Base-by-base conservation (phyloP, 2,888 invertebrate species). In the Spatulosminthurus flaviceps region DNA sequence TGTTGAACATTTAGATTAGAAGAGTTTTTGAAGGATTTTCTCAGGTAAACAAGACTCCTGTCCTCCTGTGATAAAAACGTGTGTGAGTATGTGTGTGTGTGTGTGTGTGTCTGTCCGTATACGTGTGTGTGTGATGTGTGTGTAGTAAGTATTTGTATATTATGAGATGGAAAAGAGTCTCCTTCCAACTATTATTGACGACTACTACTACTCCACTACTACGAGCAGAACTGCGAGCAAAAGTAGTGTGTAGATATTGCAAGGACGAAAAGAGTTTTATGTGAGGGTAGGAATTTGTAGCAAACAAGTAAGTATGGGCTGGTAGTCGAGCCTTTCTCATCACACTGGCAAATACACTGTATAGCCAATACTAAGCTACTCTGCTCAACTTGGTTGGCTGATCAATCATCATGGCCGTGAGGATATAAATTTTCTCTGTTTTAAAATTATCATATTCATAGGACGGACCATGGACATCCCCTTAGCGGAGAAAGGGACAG, bases 381-480 rank as follows among this genome's bases (percentile, higher is more conserved):
- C 51, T 9, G n/a, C 51, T 51, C 51, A 51, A 51, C 2, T 51
- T 51, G 51, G 51, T 51, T 51, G 51, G 51, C 51, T 51, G 51
- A 51, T 67, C 26, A 26, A 64, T 64, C 67, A 67, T 67, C 28
- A 67, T 67, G 28, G 26, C 28, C 67, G 51, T 51, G 28, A 67
- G 24, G 67, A 67, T 28, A 67, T 26, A 67, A 26, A 67, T 67
- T 70, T 67, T 26, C 67, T 67, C 28, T 67, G 4, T 67, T 41
- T 41, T 51, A 19, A 51, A 51, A 13, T 51, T 51, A 51, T 51
- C 16, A 28, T 5, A 28, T 67, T 67, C 26, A 67, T 28, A 67
- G 76, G 43, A 67, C 43, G 34, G 76, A 67, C 26, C 26, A 76
- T 76, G 76, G 76, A 76, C 11, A 76, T 29, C 24, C 76, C 34